Base-by-base conservation (phyloP, 2,113 vertebrate genomes). In the Seriola aureovittata region DNA sequence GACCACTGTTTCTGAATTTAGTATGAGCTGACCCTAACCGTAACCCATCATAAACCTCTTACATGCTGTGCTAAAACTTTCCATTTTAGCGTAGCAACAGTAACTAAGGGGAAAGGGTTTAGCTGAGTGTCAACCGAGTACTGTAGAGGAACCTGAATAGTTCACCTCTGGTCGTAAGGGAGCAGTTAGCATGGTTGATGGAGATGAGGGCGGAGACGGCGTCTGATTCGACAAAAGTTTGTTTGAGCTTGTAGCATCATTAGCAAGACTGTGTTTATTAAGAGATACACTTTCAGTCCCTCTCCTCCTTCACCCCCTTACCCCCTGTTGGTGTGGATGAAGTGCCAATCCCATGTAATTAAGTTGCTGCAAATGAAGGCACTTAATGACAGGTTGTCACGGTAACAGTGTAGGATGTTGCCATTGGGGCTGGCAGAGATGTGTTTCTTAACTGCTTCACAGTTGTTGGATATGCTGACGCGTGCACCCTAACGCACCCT, bases 381-480 rank as follows among this genome's bases (percentile, higher is more conserved):
- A 46, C 81, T 88, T 89, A 90, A 89, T 88, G 65, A 71, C 78
- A 60, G 8, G 91, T 94, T 92, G 87, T 88, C 85, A 91, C 75
- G 73, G 91, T 79, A 82, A 93, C 84, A 1, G 71, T 63, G 85
- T 80, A 64, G 77, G 80, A 89, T 52, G 85, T 70, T 73, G 81
- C 84, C 75, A 2, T 44, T 64, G 62, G 67, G 72, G 76, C 62
- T 77, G 29, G 62, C 34, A 19, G 48, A 62, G 80, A 42, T 65
- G 82, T 76, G 80, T 86, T 78, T 78, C 67, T 71, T 74, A 87
- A 85, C 77, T 52, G 80, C 71, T 48, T 82, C 75, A 44, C 69
- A 82, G 44, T 82, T 78, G 64, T 75, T 50, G 46, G 77, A 84
- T 79, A 69, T 48, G 76, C 74, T 71, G 63, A 52, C 85, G 50